Conservation (phyloP, 2,888 invertebrate genomes). For the Tigriopus californicus region DNA sequence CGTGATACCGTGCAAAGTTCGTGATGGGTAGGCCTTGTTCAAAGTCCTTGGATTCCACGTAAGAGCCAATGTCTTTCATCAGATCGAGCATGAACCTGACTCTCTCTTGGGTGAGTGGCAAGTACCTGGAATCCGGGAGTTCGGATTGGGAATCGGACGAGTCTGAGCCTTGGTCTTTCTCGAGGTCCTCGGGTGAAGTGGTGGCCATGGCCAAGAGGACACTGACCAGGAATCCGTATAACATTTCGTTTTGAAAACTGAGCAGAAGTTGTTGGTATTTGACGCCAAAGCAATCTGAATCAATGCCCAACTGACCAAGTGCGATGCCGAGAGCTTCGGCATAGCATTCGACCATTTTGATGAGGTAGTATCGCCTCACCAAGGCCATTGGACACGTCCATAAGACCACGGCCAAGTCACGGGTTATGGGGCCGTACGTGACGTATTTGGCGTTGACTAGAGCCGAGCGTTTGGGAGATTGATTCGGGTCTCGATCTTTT, state of each 20-base stretch:
- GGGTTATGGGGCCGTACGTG: slow-evolving; percentile 11
- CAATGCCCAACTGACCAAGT: slow-evolving; percentile 9
- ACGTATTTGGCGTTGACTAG: slow-evolving; percentile 15
- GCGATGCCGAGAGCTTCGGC: slow-evolving; percentile 9
- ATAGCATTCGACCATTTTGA: slow-evolving; percentile 10
- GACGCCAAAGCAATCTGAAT: slow-evolving; percentile 4
- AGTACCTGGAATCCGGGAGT: not conserved
- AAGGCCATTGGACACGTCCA: slow-evolving; percentile 7
- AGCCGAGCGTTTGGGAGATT: not conserved
- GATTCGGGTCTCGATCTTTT: slow-evolving; percentile 8
- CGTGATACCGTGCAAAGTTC: slow-evolving; percentile 13
- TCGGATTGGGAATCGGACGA: not conserved
- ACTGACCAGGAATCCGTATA: slow-evolving; percentile 14
- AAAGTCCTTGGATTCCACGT: slow-evolving; percentile 16
- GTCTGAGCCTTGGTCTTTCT: not conserved
- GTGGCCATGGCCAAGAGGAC: slow-evolving; percentile 12
- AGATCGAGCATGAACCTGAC: slow-evolving; percentile 10
- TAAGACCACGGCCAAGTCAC: slow-evolving; percentile 13
- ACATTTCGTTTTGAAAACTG: slow-evolving; percentile 9
- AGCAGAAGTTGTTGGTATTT: not conserved
- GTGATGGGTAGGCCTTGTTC: slow-evolving; percentile 9
- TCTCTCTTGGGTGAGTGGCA: slow-evolving; percentile 1
- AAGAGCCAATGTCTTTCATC: slow-evolving; percentile 11
- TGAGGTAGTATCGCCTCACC: slow-evolving; percentile 11
- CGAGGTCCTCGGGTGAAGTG: slow-evolving; percentile 4